Conservation (phyloP, 2,113 vertebrate genomes). For the Engystomops pustulosus region DNA sequence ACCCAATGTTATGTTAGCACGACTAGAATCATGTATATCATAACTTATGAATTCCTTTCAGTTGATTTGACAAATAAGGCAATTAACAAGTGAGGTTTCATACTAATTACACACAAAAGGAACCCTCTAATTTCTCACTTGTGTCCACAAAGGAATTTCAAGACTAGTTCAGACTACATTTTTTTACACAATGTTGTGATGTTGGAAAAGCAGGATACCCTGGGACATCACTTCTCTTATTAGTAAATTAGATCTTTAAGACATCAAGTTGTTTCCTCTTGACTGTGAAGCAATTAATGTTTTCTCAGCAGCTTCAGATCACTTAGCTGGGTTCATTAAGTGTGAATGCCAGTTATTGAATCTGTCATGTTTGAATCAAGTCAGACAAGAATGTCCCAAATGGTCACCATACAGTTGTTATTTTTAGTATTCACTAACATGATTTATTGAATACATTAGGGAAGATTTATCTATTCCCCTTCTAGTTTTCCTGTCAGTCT, state of each 20-base stretch:
- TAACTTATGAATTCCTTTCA: neutral
- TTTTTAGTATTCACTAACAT: neutral
- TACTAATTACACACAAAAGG: neutral
- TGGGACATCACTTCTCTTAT: slow-evolving; percentile 58
- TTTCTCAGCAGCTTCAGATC: slow-evolving; percentile 52
- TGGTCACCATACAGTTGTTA: too few species aligned
- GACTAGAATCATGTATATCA: slow-evolving; percentile 2
- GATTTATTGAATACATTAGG: too few species aligned
- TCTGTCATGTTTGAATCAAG: neutral
- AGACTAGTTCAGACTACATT: slow-evolving; percentile 16
- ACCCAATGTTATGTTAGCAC: neutral
- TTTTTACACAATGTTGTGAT: slow-evolving; percentile 26
- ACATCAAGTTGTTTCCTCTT: slow-evolving; percentile 56
- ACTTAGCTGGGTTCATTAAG: slow-evolving; percentile 47
- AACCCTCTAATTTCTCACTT: neutral
- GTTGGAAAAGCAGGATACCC: slow-evolving; percentile 28
- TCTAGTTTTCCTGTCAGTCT: too few species aligned
- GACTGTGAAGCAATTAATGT: slow-evolving; percentile 57
- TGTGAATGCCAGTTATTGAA: slow-evolving; percentile 40
- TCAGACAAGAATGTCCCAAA: neutral
- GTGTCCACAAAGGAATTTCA: slow-evolving; percentile 13
- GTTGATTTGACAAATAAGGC: neutral
- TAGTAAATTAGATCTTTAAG: slow-evolving; percentile 58
- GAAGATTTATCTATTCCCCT: too few species aligned
- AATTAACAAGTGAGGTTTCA: neutral